Evolutionary conservation across 2,888 invertebrate species (phyloP), one percentile per base, ranked within the genome.

Genomic region (Pachliopta kotzebuea): DNA sequence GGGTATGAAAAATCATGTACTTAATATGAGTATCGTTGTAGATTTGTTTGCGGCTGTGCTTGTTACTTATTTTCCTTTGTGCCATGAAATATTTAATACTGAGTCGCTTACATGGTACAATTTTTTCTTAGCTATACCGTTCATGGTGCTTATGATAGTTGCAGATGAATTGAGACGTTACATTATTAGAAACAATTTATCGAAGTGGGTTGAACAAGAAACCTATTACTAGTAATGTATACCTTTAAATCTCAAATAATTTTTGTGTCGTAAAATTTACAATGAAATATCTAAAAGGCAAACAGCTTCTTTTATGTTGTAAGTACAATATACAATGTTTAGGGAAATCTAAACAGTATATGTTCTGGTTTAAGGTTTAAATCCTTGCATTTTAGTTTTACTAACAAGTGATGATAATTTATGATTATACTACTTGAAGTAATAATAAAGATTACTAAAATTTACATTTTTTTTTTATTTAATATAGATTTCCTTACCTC

Each of bases 141-240:
- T 95, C 81, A 94, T 95, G 70, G 62, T 96, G 37, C 84, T 95
- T 14, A 96, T 97, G 85, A 93, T 97, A 70, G 72, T 94, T 17
- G 95, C 94, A 68, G 97, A 97, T 76, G 97, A 97, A 83, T 66
- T 93, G 11, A 92, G 97, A 68, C 94, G 95, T 71, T 94, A 92
- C 72, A 85, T 96, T 69, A 93, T 97, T 49, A 92, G 96, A 68
- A 92, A 92, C 68, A 92, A 93, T 75, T 92, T 94, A 0, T 94
- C 94, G 0, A 93, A 94, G 68, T 96, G 95, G 94, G 87, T 96
- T 29, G 95, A 96, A 77, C 79, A 89, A 68, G 96, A 96, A 83
- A 96, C 95, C 56, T 96, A 96, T 77, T 96, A 96, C 21, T 56
- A 56, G 24, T 50, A 50, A 9, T 42, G 42, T 18, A 31, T 31